Evolutionary conservation across 2,888 invertebrate genomes (phyloP).

Genomic region (Tachina fera): DNA sequence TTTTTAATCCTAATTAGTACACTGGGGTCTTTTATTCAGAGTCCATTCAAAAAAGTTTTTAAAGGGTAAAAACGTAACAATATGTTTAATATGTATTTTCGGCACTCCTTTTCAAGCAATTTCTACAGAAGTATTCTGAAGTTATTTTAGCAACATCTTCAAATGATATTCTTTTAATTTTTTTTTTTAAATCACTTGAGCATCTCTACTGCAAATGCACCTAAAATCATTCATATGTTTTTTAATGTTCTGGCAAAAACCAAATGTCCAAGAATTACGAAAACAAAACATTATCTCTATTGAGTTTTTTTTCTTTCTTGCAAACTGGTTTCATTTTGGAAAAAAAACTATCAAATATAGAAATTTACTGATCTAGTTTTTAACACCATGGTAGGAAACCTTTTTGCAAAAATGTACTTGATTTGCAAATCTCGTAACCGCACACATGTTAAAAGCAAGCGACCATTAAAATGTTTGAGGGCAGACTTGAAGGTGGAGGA

Average conservation of each 20-base stretch:
- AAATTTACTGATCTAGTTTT: conserved; percentile 44
- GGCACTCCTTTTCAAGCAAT: no score
- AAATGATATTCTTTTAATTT: not conserved
- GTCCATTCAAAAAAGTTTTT: no score
- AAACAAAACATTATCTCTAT: conserved; percentile 19
- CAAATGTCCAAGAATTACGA: not conserved
- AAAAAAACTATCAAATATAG: conserved; percentile 37
- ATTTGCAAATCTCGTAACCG: conserved; percentile 59
- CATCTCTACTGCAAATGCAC: conserved; percentile 32
- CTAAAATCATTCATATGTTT: conserved; percentile 34
- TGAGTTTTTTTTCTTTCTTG: conserved; percentile 5
- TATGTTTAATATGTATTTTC: no score
- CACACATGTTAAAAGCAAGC: conserved; percentile 49
- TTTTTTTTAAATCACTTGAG: conserved; percentile 14
- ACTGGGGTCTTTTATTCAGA: no score
- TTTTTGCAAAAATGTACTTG: conserved; percentile 47
- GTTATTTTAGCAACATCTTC: no score
- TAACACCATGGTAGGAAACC: conserved; percentile 51
- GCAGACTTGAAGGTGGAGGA: not conserved
- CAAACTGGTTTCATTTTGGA: conserved; percentile 9
- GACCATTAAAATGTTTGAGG: conserved; percentile 41
- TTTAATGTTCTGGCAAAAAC: not conserved
- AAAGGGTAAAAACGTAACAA: no score
- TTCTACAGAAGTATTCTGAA: no score
- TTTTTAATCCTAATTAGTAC: no score